Percentiles rank a stretch among this genome's conserved stretches.
Evolutionary conservation across 2,888 invertebrate species (phyloP).

Genomic region (Hyposoter didymator): DNA sequence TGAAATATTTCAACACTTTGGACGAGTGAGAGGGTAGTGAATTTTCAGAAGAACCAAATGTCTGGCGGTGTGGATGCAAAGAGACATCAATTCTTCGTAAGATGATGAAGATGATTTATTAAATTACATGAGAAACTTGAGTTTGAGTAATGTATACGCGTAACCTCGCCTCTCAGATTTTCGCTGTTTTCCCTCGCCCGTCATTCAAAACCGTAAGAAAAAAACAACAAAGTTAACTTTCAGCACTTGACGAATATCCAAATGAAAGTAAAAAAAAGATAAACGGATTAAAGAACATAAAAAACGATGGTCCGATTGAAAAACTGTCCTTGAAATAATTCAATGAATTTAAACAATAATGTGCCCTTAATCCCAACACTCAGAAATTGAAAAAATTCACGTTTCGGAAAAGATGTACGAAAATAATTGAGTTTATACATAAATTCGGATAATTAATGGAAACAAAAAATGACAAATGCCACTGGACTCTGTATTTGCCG

Average conservation of each 20-base stretch:
- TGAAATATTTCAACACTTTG: constrained; percentile 24
- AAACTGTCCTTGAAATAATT: neutral
- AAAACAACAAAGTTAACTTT: neutral
- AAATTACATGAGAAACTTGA: constrained; percentile 36
- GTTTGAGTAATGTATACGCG: constrained; percentile 23
- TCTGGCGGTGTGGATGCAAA: constrained; percentile 15
- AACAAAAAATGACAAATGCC: constrained; percentile 2
- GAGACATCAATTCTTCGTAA: constrained; percentile 8
- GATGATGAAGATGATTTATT: constrained; percentile 36
- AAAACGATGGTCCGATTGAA: neutral
- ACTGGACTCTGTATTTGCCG: constrained; percentile 19
- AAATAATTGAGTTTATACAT: neutral
- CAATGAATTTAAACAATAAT: neutral
- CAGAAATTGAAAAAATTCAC: neutral
- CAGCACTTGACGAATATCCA: constrained; percentile 1
- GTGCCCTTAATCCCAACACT: neutral
- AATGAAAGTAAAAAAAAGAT: neutral
- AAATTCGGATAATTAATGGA: constrained; percentile 11
- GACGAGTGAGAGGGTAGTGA: neutral
- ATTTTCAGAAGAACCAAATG: constrained; percentile 30
- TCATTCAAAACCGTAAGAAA: neutral
- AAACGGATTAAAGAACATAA: neutral
- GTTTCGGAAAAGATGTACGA: neutral
- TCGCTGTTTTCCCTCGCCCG: neutral
- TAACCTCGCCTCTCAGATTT: constrained; percentile 2